phyloP scores from a whole-genome alignment of 2,888 invertebrate genomes.

The Fragum whitleyi region DNA sequence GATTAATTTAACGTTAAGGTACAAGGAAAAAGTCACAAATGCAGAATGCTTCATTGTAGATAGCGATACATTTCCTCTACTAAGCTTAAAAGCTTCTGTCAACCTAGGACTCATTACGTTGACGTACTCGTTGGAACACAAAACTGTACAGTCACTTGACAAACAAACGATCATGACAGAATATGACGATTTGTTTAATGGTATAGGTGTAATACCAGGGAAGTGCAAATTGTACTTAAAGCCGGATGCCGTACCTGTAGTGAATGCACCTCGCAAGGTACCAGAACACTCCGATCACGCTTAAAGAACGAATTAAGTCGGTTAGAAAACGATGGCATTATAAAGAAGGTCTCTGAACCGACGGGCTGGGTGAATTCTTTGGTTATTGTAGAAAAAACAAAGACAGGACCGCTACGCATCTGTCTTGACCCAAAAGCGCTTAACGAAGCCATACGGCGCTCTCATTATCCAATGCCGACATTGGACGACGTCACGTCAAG shows the following conservation, averaged over 20 bases:
- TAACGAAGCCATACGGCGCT: constrained; percentile 51
- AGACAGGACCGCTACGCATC: constrained; percentile 41
- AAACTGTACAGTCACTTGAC: not conserved
- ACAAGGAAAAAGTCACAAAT: constrained; percentile 11
- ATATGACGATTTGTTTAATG: constrained; percentile 16
- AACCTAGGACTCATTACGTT: no score
- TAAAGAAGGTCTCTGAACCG: constrained; percentile 42
- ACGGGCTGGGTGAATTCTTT: constrained; percentile 51
- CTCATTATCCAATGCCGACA: constrained; percentile 55
- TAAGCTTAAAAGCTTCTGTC: constrained; percentile 12
- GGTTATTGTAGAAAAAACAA: constrained; percentile 44
- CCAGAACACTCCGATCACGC: constrained; percentile 15
- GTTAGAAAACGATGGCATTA: constrained; percentile 41
- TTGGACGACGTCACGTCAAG: constrained; percentile 42
- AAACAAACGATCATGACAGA: constrained; percentile 8
- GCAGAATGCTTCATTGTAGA: constrained; percentile 26
- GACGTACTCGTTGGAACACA: constrained; percentile 28
- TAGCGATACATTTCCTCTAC: not conserved
- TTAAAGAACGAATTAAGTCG: constrained; percentile 23
- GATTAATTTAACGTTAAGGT: not conserved
- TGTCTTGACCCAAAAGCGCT: constrained; percentile 52
- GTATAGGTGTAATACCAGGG: constrained; percentile 28
- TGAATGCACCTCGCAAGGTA: constrained; percentile 24
- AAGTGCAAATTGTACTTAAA: constrained; percentile 18
- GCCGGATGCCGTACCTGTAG: constrained; percentile 30